Evolutionary conservation across 2,888 invertebrate species (phyloP).

Genomic region (Axea sp.): DNA sequence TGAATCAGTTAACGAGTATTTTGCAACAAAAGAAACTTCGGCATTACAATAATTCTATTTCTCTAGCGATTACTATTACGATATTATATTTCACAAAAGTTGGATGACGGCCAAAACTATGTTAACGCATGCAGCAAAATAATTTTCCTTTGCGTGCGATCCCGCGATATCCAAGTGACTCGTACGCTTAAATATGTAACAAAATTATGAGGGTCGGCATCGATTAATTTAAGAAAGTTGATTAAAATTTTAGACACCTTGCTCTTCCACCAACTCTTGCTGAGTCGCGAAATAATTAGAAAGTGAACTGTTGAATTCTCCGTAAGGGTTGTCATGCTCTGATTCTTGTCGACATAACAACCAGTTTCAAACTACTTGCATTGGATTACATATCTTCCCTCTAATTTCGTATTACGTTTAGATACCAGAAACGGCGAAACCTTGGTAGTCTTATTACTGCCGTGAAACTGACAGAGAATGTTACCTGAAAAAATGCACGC

Average conservation of each 20-base stretch:
- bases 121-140: slow-evolving; percentile 51
- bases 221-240: slow-evolving; percentile 55
- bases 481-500: slow-evolving; percentile 1
- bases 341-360: slow-evolving; percentile 71
- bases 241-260: slow-evolving; percentile 39
- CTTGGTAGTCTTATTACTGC: background rate
- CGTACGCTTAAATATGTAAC: slow-evolving; percentile 30
- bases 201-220: slow-evolving; percentile 31
- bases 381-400: slow-evolving; percentile 55
- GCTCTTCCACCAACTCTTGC: too few species aligned
- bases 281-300: slow-evolving; percentile 69
- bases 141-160: slow-evolving; percentile 45
- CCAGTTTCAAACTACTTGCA: slow-evolving; percentile 68
- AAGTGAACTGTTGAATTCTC: slow-evolving; percentile 62
- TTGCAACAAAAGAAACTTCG: slow-evolving; percentile 50
- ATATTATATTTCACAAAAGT: slow-evolving; percentile 49
- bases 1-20: slow-evolving; percentile 47
- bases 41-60: slow-evolving; percentile 52
- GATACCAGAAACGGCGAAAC: slow-evolving; percentile 25
- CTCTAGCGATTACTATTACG: slow-evolving; percentile 48
- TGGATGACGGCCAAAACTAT: slow-evolving; percentile 50
- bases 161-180: slow-evolving; percentile 40
- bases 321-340: slow-evolving; percentile 68
- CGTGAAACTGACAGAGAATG: too few species aligned
- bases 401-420: slow-evolving; percentile 47